Evolutionary conservation across 35 echinoderm and acorn worm species (phyloP).

Genomic region (Ptychodera flava): DNA sequence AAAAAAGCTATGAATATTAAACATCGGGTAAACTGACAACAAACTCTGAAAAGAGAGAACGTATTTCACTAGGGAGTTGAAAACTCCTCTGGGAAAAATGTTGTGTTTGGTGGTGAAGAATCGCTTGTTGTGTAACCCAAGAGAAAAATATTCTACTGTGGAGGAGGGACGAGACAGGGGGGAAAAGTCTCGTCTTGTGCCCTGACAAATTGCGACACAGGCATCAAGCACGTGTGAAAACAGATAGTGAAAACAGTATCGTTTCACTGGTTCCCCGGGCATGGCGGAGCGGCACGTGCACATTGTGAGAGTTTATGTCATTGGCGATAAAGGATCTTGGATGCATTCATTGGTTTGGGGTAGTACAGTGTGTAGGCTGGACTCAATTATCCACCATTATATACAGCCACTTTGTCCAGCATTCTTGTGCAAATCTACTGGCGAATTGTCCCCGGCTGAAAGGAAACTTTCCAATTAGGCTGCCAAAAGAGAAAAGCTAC

Average conservation of each 20-base stretch:
- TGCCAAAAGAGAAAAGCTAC: neutral
- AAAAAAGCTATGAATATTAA: no score
- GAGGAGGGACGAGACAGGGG: no score
- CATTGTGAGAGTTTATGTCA: neutral
- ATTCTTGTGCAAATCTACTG: neutral
- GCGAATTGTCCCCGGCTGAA: no score
- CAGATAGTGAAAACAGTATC: neutral
- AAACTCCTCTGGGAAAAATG: no score
- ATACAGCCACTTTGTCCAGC: neutral
- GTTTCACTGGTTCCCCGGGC: neutral
- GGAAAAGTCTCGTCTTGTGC: no score
- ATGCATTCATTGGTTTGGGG: neutral
- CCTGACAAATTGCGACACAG: neutral
- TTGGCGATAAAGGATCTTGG: neutral
- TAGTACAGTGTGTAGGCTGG: neutral
- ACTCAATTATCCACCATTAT: neutral
- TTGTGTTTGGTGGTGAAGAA: no score
- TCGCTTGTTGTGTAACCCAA: no score
- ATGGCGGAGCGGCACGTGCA: neutral
- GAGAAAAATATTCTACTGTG: no score
- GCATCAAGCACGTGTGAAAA: neutral
- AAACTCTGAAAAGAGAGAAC: no score
- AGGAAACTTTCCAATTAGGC: neutral
- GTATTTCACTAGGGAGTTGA: no score
- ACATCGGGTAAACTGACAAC: no score